Base-by-base conservation (phyloP, 2,888 invertebrate species). In the Drosophila gaucha region DNA sequence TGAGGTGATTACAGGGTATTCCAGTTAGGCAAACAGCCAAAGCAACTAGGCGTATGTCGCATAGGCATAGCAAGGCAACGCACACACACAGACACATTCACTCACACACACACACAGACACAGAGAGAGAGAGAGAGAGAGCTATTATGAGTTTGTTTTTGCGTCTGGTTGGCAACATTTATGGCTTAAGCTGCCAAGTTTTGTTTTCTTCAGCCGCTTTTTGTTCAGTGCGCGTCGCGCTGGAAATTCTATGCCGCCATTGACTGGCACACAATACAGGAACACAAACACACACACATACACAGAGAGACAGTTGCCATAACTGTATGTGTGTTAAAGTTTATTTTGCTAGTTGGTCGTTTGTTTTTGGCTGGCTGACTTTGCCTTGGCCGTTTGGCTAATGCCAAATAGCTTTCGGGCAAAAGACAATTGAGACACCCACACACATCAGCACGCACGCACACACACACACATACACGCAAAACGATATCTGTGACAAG, bases 211-310 rank as follows among this genome's bases (percentile, higher is more conserved):
- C 51, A 16, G 54, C 26, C 50, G 49, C 38, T 55, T 57, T 55
- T 33, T 76, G 72, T 69, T 60, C 33, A 44, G 49, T 49, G 30
- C 43, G 74, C 64, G 64, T 50, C 39, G 50, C 59, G 35, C 31
- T 76, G 62, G 58, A 86, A 79, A 83, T 83, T 86, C 71, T 80
- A 74, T 77, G 80, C 67, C 73, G 47, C 68, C 80, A 83, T 86
- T 86, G 80, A 83, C 86, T 60, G 69, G 39, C 30, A 58, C 39
- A 58, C 24, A 39, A 63, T 30, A 12, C 43, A 57, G 20, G 41
- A 12, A 24, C 18, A 35, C 14, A 28, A 39, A 43, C 14, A 31
- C 10, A 57, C 20, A 14, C 54, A 50, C 26, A 35, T 14, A 51
- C 26, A 33, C 6, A 16, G 6, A 16, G 10, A 16, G 8, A 10